Conservation (phyloP, 2,113 vertebrate species). For the Erpornis zantholeuca region DNA sequence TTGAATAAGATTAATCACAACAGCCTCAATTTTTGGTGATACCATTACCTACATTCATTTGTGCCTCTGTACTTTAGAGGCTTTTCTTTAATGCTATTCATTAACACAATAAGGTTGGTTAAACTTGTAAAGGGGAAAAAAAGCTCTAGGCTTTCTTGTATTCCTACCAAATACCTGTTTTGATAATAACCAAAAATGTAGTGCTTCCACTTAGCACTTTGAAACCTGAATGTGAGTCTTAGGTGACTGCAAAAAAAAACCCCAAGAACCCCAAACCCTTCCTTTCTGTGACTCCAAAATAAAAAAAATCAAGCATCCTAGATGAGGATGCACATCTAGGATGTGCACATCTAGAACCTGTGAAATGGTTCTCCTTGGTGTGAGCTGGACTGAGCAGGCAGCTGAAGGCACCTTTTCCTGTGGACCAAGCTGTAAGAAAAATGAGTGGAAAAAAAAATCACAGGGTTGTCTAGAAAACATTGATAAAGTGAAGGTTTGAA, state of each 20-base stretch:
- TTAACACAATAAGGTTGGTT: neutral
- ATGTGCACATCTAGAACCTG: no score
- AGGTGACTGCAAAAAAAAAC: neutral
- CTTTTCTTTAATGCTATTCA: neutral
- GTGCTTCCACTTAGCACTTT: neutral
- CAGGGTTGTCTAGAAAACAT: neutral
- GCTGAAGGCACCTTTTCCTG: neutral
- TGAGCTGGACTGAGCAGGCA: neutral
- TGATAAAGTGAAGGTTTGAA: neutral
- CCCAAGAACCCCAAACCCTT: neutral
- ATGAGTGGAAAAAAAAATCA: neutral
- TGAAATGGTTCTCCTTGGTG: neutral
- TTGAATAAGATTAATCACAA: neutral
- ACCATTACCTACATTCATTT: neutral
- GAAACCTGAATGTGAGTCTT: neutral
- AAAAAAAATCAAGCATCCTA: neutral
- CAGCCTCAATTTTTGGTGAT: neutral
- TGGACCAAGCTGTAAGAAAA: neutral
- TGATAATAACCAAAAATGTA: neutral
- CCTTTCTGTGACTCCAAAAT: neutral
- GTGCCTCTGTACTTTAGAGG: neutral
- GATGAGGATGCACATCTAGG: neutral
- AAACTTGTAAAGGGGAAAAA: neutral
- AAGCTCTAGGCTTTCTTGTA: neutral
- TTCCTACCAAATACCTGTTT: neutral